phyloP scores from a whole-genome alignment of 2,888 invertebrate species.

The Pantelozetes paolii region DNA sequence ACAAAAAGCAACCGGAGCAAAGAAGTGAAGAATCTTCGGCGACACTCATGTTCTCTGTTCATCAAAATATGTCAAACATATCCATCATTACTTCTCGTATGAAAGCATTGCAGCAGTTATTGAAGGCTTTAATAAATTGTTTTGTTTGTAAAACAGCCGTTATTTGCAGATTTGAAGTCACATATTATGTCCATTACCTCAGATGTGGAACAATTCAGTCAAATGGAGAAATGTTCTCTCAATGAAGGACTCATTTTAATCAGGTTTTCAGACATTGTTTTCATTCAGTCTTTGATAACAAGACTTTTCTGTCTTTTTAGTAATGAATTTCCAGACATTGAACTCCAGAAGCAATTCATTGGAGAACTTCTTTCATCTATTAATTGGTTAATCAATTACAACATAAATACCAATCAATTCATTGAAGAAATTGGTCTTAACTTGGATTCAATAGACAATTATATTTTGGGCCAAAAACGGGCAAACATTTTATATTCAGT shows the following conservation, averaged over 20 bases:
- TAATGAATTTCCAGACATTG: conserved; percentile 84
- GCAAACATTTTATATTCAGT: conserved; percentile 34
- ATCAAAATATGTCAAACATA: conserved; percentile 84
- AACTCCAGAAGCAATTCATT: conserved; percentile 54
- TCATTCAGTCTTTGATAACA: conserved; percentile 63
- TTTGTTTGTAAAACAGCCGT: background rate
- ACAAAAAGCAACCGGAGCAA: conserved; percentile 65
- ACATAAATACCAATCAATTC: background rate
- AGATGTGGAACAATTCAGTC: conserved; percentile 61
- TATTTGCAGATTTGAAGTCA: conserved; percentile 30
- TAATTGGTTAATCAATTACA: conserved; percentile 22
- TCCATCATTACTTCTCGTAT: conserved; percentile 67
- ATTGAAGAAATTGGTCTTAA: conserved; percentile 28
- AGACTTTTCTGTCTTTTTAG: conserved; percentile 48
- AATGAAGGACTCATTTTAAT: conserved; percentile 55
- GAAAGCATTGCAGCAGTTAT: conserved; percentile 42
- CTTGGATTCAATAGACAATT: background rate
- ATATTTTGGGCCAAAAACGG: conserved; percentile 16
- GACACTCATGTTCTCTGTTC: conserved; percentile 83
- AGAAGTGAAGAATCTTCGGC: conserved; percentile 72
- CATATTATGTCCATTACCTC: conserved; percentile 16
- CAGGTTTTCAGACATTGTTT: conserved; percentile 44
- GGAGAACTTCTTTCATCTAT: conserved; percentile 29
- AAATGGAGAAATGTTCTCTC: conserved; percentile 75
- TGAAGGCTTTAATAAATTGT: background rate